phyloP scores from a whole-genome alignment of 2,797 vertebrate species.

The Ceryle rudis region DNA sequence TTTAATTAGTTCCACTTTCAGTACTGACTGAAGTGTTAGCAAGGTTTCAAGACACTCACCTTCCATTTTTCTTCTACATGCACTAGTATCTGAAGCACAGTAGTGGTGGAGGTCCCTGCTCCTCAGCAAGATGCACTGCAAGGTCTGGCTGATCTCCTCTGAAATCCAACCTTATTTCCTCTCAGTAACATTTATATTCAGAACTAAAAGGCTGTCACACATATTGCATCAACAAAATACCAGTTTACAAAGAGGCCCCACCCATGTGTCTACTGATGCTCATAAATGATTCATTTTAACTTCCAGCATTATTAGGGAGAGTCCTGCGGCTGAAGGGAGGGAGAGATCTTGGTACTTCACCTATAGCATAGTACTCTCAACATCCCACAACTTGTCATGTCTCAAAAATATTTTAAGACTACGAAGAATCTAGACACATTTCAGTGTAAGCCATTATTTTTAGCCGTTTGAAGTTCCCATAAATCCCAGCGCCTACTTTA shows the following conservation, averaged over 20 bases:
- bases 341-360: slow-evolving; percentile 9
- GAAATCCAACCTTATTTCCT: slow-evolving; percentile 41
- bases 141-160: slow-evolving; percentile 41
- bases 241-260: slow-evolving; percentile 60
- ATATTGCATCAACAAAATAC: slow-evolving; percentile 67
- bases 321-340: not conserved
- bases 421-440: not conserved
- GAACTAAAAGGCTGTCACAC: slow-evolving; percentile 59
- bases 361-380: not conserved
- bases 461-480: not conserved
- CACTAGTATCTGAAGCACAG: not conserved
- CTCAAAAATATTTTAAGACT: not conserved
- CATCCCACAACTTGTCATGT: not conserved
- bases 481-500: not conserved
- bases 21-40: not conserved
- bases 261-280: slow-evolving; percentile 66
- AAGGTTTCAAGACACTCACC: slow-evolving; percentile 55
- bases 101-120: not conserved
- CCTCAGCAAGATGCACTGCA: not conserved
- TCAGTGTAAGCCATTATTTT: not conserved
- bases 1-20: not conserved
- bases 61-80: slow-evolving; percentile 68
- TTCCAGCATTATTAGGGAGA: slow-evolving; percentile 62
- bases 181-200: slow-evolving; percentile 70
- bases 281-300: slow-evolving; percentile 74